phyloP scores from a whole-genome alignment of 1,140 invertebrate genomes.

The Drosophila albomicans region DNA sequence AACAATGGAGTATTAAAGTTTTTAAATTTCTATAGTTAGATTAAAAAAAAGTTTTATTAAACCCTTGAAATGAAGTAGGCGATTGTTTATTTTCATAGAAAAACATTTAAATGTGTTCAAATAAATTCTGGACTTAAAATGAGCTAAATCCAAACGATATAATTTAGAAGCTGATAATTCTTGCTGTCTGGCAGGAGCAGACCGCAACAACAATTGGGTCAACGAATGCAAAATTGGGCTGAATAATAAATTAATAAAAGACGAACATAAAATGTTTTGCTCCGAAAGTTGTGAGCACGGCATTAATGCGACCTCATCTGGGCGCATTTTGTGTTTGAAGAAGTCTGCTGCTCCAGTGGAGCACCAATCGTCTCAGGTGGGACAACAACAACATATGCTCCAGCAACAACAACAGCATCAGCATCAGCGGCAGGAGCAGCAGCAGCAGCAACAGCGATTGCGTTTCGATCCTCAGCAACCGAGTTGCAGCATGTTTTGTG shows the following conservation, averaged over 20 bases:
- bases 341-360: background rate
- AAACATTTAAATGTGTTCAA: background rate
- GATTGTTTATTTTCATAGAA: background rate
- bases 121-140: slow-evolving; percentile 36
- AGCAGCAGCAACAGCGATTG: slow-evolving; percentile 5
- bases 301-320: slow-evolving; percentile 37
- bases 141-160: slow-evolving; percentile 39
- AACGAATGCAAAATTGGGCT: background rate
- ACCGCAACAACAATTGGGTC: slow-evolving; percentile 7
- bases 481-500: slow-evolving; percentile 27
- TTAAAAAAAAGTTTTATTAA: too few species aligned
- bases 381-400: slow-evolving; percentile 5
- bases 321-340: background rate
- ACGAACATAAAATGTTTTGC: slow-evolving; percentile 52
- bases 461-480: slow-evolving; percentile 2
- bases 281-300: slow-evolving; percentile 59
- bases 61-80: background rate
- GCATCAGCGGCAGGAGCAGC: background rate
- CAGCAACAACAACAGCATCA: slow-evolving; percentile 15
- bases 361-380: background rate
- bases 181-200: slow-evolving; percentile 19
- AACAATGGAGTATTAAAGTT: too few species aligned
- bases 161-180: background rate
- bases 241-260: background rate
- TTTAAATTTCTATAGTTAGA: too few species aligned